Evolutionary conservation across 2,888 invertebrate genomes (phyloP).

Genomic region (Lathronympha strigana): DNA sequence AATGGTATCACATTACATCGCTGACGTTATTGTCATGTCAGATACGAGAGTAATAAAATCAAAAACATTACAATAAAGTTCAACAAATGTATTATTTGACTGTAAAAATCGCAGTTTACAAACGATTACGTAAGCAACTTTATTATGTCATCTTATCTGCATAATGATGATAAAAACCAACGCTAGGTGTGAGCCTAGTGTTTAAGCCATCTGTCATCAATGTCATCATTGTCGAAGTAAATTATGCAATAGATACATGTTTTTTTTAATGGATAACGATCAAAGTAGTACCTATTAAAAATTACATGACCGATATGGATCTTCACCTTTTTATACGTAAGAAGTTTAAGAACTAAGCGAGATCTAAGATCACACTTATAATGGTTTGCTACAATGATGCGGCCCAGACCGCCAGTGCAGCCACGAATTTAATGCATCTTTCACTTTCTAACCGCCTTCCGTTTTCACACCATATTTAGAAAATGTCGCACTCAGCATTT

Average conservation of each 20-base stretch:
- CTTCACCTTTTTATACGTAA: background rate
- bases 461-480: conserved; percentile 34
- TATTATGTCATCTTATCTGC: conserved; percentile 5
- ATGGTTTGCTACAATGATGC: background rate
- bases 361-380: conserved; percentile 4
- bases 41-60: too few species aligned
- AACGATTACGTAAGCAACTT: background rate
- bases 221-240: background rate
- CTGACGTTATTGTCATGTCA: too few species aligned
- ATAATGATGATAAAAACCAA: conserved; percentile 6
- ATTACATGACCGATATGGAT: background rate
- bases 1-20: too few species aligned
- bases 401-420: background rate
- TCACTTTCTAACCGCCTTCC: conserved; percentile 47
- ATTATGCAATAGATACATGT: background rate
- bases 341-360: background rate
- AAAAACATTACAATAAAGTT: too few species aligned
- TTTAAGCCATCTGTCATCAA: background rate
- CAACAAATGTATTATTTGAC: too few species aligned
- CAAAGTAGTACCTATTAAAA: conserved; percentile 16
- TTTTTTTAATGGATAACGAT: background rate
- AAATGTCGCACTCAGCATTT: conserved; percentile 37
- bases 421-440: conserved; percentile 46
- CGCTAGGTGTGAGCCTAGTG: background rate
- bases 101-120: too few species aligned